These are phyloP conservation scores for Poeciliopsis gracilis DNA, from an alignment of 2,797 vertebrate species.

Conservation along the genomic window DNA sequence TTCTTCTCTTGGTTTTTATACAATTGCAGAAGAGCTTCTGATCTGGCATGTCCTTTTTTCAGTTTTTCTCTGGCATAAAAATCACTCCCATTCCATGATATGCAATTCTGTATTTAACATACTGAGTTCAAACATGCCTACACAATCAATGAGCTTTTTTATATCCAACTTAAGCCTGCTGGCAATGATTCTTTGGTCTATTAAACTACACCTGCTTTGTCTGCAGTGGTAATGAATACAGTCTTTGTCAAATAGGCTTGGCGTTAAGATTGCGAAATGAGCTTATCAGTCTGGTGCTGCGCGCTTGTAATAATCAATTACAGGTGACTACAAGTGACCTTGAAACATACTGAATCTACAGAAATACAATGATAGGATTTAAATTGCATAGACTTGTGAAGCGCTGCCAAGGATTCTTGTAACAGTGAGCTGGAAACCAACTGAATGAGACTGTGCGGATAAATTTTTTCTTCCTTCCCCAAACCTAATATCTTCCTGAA, in stretches of 20 bases:
- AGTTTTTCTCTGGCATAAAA: constrained; percentile 25
- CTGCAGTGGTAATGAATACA: constrained; percentile 46
- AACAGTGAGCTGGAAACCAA: constrained; percentile 48
- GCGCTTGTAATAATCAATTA: constrained; percentile 79
- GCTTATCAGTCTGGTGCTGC: constrained; percentile 69
- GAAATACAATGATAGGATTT: constrained; percentile 76
- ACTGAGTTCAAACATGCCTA: constrained; percentile 24
- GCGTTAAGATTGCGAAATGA: constrained; percentile 62
- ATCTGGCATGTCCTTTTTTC: constrained; percentile 39
- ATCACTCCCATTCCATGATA: constrained; percentile 29
- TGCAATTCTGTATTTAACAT: constrained; percentile 17
- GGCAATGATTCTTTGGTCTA: constrained; percentile 30
- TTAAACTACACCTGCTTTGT: constrained; percentile 51
- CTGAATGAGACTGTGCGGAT: constrained; percentile 55
- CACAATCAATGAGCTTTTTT: constrained; percentile 23
- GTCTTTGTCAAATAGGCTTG: constrained; percentile 63
- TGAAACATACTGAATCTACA: constrained; percentile 72
- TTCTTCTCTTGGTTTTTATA: constrained; percentile 34
- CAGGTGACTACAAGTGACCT: constrained; percentile 74
- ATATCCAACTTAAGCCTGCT: constrained; percentile 37
- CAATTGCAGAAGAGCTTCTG: constrained; percentile 22
- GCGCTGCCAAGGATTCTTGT: constrained; percentile 58
- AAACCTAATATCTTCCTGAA: constrained; percentile 76
- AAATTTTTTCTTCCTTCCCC: constrained; percentile 48
- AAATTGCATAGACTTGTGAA: constrained; percentile 63